Conservation (phyloP, 2,113 vertebrate species). For the Triplophysa tibetana region DNA sequence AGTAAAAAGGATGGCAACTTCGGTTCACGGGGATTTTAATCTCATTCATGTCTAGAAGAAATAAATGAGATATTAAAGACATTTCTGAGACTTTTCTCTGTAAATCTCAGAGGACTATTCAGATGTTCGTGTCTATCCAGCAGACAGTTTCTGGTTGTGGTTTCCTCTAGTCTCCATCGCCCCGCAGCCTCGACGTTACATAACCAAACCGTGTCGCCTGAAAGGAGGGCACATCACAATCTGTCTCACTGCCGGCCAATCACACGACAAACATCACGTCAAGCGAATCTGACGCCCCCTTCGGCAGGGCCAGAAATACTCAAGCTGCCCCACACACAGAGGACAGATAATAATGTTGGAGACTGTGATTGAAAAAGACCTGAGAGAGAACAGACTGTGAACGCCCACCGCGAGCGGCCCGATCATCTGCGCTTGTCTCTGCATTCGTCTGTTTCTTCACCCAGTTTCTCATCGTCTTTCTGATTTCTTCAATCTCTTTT, state of each 20-base stretch:
- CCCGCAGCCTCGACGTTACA: neutral
- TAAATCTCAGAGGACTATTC: neutral
- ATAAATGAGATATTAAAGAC: too few relatives aligned
- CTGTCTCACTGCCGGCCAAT: conserved; percentile 24
- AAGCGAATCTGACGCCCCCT: conserved; percentile 22
- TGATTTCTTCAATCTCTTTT: conserved; percentile 7
- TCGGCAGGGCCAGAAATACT: conserved; percentile 43
- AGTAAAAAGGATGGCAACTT: too few relatives aligned
- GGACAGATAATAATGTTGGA: neutral
- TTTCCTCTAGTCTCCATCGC: neutral
- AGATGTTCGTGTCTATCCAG: neutral
- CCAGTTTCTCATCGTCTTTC: conserved; percentile 2
- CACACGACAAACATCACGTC: conserved; percentile 23
- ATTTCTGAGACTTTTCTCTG: neutral
- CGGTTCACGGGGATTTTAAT: too few relatives aligned
- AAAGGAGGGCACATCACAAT: conserved; percentile 37
- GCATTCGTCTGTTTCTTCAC: neutral
- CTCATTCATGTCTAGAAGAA: too few relatives aligned
- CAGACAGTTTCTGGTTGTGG: neutral
- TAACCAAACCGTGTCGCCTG: conserved; percentile 9
- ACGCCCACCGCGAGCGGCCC: conserved; percentile 20
- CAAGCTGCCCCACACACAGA: neutral
- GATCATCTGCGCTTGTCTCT: conserved; percentile 3
- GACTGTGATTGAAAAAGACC: conserved; percentile 13
- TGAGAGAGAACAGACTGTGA: conserved; percentile 16